A percentile compares a stretch with the other conserved stretches of the same genome.
These are phyloP conservation scores for Lasius fuliginosus DNA, from an alignment of 2,888 invertebrate genomes.

Conservation along the genomic window DNA sequence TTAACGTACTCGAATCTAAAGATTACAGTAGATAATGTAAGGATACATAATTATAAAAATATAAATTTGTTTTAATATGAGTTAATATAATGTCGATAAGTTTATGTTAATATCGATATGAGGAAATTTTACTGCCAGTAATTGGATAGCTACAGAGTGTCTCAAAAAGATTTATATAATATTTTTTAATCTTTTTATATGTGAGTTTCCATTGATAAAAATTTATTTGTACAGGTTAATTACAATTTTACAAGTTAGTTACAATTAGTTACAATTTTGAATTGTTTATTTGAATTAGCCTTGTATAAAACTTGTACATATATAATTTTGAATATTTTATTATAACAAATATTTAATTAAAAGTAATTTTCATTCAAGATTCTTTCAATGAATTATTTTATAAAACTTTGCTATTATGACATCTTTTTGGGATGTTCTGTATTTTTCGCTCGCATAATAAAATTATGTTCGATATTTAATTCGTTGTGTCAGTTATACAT, in stretches of 20 bases:
- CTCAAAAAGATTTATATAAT: conserved; percentile 9
- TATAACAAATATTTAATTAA: not conserved
- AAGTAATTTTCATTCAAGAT: not conserved
- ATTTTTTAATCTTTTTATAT: not conserved
- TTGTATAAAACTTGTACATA: not conserved
- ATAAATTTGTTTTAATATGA: conserved; percentile 25
- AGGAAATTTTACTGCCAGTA: not conserved
- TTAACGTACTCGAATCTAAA: conserved; percentile 23
- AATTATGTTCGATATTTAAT: conserved; percentile 10
- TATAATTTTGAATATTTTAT: not conserved
- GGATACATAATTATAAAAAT: conserved; percentile 20
- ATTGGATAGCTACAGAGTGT: conserved; percentile 21
- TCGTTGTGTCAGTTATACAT: not conserved
- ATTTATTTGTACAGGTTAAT: not conserved
- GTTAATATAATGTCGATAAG: conserved; percentile 10
- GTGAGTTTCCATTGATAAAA: not conserved
- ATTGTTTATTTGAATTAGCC: not conserved
- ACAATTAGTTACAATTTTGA: not conserved
- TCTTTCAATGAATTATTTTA: not conserved
- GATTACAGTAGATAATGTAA: conserved; percentile 7
- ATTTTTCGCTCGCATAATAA: conserved; percentile 19
- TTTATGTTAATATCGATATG: conserved; percentile 22
- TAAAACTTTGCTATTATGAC: not conserved
- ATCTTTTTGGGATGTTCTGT: conserved; percentile 34
- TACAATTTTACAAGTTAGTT: not conserved